A percentile compares a stretch with the other conserved stretches of the same genome.
phyloP scores from a whole-genome alignment of 1,140 invertebrate genomes.

The Agrypnia vestita region DNA sequence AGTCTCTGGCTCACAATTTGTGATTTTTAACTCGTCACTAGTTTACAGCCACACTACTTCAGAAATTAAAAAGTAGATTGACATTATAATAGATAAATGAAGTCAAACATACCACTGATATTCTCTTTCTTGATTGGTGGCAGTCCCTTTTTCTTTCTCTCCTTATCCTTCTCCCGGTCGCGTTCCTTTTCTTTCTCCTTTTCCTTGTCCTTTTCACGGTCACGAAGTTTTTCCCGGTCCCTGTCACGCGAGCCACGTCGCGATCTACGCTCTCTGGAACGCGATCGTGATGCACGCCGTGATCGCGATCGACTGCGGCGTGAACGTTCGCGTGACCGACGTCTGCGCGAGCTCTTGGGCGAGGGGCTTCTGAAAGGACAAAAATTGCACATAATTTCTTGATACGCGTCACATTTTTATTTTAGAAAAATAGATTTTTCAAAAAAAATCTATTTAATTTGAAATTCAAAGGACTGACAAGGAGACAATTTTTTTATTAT shows the following conservation, averaged over 20 bases:
- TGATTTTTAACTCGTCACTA: no score
- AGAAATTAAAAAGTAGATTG: not conserved
- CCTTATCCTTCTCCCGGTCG: conserved; percentile 85
- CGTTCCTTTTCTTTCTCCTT: conserved; percentile 79
- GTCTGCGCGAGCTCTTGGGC: conserved; percentile 72
- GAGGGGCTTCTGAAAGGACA: conserved; percentile 74
- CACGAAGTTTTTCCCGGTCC: conserved; percentile 65
- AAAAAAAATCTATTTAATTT: no score
- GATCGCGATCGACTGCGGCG: conserved; percentile 68
- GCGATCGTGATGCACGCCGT: conserved; percentile 72
- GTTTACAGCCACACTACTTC: no score
- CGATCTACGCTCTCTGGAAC: conserved; percentile 63
- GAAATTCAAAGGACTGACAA: no score
- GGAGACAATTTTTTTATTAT: no score
- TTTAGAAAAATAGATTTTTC: no score
- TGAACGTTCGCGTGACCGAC: conserved; percentile 72
- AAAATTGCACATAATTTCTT: not conserved
- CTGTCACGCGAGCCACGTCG: conserved; percentile 65
- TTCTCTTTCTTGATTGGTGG: conserved; percentile 91
- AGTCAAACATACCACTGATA: conserved; percentile 78
- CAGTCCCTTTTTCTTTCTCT: conserved; percentile 89
- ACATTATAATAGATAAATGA: not conserved
- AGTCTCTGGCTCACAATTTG: no score
- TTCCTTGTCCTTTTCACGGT: conserved; percentile 73
- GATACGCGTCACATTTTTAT: no score